Base-by-base conservation (phyloP, 2,797 vertebrate genomes). In the Phalanger gymnotis region DNA sequence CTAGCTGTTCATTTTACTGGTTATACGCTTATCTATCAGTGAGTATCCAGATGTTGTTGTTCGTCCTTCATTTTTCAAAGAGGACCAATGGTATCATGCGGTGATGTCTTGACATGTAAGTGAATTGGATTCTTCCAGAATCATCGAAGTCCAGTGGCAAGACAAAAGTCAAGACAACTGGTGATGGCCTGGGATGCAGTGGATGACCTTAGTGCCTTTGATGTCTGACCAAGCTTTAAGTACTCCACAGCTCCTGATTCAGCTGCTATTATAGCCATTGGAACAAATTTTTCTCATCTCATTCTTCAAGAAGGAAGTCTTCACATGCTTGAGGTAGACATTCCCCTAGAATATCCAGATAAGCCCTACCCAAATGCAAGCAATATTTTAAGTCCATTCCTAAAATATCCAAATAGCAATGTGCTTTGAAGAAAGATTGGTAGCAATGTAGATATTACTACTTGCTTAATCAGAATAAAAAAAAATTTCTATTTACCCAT, bases 351-450 rank as follows among this genome's bases (percentile, higher is more conserved):
- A 40, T 73, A 40, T 7, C 66, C 16, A 22, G n/a, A 73, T 40
- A 73, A 73, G 16, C n/a, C n/a, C 66, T 22, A 40, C 5, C 66
- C 66, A 40, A 40, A 73, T 40, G 66, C 66, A 73, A 6, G 40
- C 34, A n/a, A 16, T 14, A 14, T 16, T 31, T 91, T 96, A 25
- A 93, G 92, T 34, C 4, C 19, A 19, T 9, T 31, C 0, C n/a
- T 93, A 95, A 93, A n/a, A 91, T 66, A 31, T 73, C 13, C 19
- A 81, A n/a, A 1, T 10, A 30, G 54, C 34, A 54, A 53, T 53
- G 53, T 34, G 14, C 56, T 57, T 90, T 93, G 53, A 95, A 96
- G 34, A 94, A 25, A 55, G 13, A 12, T 54, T 89, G 2, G 94
- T n/a, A 61, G 4, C 16, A 90, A 34, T n/a, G 22, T 9, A 92